Evolutionary conservation across 1,140 invertebrate genomes (phyloP).

Genomic region (Philopotamus ludificatus): DNA sequence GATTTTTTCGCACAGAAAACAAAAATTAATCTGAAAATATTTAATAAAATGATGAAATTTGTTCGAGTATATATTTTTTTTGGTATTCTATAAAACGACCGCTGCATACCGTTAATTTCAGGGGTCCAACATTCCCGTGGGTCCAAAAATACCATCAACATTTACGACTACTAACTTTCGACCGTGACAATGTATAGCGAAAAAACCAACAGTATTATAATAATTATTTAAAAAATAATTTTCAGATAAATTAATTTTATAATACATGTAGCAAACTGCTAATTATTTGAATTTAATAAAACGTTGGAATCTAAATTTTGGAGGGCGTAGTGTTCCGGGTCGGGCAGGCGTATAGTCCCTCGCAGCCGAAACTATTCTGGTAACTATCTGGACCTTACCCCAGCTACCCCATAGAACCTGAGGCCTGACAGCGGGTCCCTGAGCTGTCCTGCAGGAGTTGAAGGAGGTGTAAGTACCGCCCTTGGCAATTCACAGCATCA

Average conservation of each 20-base stretch:
- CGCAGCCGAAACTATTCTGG: neutral
- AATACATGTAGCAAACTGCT: neutral
- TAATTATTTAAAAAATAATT: neutral
- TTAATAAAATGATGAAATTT: no score
- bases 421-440: neutral
- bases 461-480: neutral
- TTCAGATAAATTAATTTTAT: neutral
- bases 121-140: slow-evolving; percentile 13
- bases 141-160: slow-evolving; percentile 18
- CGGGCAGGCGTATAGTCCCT: neutral
- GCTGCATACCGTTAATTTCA: slow-evolving; percentile 12
- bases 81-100: slow-evolving; percentile 7
- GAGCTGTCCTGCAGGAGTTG: neutral
- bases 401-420: neutral
- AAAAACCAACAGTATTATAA: neutral
- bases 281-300: neutral
- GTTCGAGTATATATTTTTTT: no score
- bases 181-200: neutral
- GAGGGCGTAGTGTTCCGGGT: no score
- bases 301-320: no score
- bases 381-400: neutral
- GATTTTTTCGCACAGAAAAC: no score
- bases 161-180: slow-evolving; percentile 5
- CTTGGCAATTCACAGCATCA: neutral
- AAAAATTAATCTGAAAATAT: no score